Evolutionary conservation across 53 echinoderm and acorn worm genomes (phyloP).

Genomic region (Zoroaster sp.): DNA sequence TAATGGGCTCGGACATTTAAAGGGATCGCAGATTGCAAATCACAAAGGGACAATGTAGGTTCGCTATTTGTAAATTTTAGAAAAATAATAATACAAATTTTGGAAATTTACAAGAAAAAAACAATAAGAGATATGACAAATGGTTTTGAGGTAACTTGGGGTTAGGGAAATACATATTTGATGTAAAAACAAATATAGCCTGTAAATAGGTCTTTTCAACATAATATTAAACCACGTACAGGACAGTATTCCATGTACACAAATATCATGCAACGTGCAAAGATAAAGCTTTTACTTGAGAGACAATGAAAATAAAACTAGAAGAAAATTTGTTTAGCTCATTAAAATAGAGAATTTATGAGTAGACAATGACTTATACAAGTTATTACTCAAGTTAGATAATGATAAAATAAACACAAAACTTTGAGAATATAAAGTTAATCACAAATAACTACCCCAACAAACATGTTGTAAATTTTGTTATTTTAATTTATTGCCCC

Average conservation of each 20-base stretch:
- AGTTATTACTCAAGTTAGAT: not conserved
- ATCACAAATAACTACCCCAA: not conserved
- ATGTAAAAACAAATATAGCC: not conserved
- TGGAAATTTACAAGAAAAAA: not conserved
- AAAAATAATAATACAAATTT: not conserved
- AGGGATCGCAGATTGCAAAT: too few relatives aligned
- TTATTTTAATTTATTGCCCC: too few relatives aligned
- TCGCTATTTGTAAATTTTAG: not conserved
- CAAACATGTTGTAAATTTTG: too few relatives aligned
- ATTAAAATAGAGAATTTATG: not conserved
- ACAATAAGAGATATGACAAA: not conserved
- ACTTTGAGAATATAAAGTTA: not conserved
- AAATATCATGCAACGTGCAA: conserved; percentile 37
- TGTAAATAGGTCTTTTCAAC: not conserved
- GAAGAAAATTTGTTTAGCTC: not conserved
- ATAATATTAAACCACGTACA: not conserved
- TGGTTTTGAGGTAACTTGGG: not conserved
- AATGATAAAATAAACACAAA: not conserved
- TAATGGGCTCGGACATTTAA: too few relatives aligned
- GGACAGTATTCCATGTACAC: not conserved
- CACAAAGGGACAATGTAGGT: too few relatives aligned
- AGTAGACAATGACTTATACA: not conserved
- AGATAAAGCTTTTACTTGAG: not conserved
- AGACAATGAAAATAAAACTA: not conserved
- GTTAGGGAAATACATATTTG: not conserved